Base-by-base conservation (phyloP, 1,140 invertebrate genomes). In the Ptiloglossa arizonensis region DNA sequence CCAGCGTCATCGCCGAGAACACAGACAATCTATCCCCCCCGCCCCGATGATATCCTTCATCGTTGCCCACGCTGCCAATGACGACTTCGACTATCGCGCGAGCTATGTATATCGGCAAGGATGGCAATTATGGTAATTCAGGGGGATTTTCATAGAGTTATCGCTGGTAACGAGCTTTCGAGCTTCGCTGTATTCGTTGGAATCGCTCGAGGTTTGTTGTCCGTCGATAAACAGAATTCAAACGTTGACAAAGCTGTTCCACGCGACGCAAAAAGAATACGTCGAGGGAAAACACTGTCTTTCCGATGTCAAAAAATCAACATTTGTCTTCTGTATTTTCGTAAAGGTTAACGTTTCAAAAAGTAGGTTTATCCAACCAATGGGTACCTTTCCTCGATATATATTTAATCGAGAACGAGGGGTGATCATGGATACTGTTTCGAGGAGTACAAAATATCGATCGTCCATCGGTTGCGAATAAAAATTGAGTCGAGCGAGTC, bases 101-200 rank as follows among this genome's bases (percentile, higher is more conserved):
- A 59, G 0, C 19, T 41, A 41, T 13, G 41, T 41, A 41, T 13
- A 41, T 17, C n/a, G n/a, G 1, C 5, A 24, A 57, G 71, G 1
- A 66, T 13, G 50, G 5, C 29, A 59, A 59, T 75, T 75, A 68
- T 67, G 29, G 38, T 70, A 59, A 71, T 59, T 22, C 41, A 44
- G 46, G 9, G 29, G 64, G 29, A 67, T 32, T 52, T 52, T 50
- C 46, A 32, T 50, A 24, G 24, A 57, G 38, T 57, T 70, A 57
- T 44, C 52, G 67, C 24, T 41, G 8, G 32, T n/a, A 17, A 41
- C 27, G 22, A 29, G 24, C n/a, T 57, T 44, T 13, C 67, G 17
- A 56, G 67, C 35, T 41, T 11, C 22, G 32, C 52, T 17, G 27
- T 57, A 22, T 57, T 56, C 38, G 11, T 17, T n/a, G 24, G 17